Conservation (phyloP, 2,888 invertebrate species). For the Eudemis profundana region DNA sequence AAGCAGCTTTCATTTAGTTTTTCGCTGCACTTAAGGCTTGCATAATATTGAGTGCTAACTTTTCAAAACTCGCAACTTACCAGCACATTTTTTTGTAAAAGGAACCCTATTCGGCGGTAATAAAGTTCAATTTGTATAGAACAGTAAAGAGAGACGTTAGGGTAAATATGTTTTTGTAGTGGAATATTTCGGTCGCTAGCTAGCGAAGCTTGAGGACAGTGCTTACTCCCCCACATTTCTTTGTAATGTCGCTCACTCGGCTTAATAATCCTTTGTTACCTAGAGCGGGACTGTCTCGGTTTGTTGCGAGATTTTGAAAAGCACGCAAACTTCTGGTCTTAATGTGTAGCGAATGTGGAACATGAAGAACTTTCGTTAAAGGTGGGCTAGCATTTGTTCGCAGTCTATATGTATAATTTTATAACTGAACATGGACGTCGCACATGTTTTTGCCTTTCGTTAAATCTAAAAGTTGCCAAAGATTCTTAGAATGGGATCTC, state of each 20-base stretch:
- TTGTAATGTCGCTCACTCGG: constrained; percentile 45
- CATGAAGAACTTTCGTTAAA: not conserved
- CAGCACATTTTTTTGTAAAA: not conserved
- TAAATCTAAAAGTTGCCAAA: too few relatives aligned
- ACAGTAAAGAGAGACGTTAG: not conserved
- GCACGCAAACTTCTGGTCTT: constrained; percentile 39
- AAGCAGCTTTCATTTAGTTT: constrained; percentile 42
- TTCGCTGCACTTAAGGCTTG: constrained; percentile 40
- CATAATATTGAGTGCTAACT: constrained; percentile 17
- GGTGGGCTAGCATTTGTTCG: not conserved
- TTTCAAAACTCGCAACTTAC: not conserved
- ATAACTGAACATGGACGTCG: too few relatives aligned
- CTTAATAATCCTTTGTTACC: constrained; percentile 45
- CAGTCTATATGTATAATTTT: too few relatives aligned
- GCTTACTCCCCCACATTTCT: constrained; percentile 39
- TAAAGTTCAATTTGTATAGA: not conserved
- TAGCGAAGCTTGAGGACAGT: constrained; percentile 34
- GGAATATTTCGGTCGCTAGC: constrained; percentile 35
- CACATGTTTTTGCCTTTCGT: too few relatives aligned
- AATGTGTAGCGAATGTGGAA: constrained; percentile 33
- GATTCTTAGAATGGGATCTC: too few relatives aligned
- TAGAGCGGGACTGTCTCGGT: constrained; percentile 39
- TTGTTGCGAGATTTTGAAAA: constrained; percentile 43
- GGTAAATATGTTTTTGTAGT: not conserved
- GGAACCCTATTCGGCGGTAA: not conserved